Conservation (phyloP, 2,797 vertebrate genomes). For the Pelodytes ibericus region DNA sequence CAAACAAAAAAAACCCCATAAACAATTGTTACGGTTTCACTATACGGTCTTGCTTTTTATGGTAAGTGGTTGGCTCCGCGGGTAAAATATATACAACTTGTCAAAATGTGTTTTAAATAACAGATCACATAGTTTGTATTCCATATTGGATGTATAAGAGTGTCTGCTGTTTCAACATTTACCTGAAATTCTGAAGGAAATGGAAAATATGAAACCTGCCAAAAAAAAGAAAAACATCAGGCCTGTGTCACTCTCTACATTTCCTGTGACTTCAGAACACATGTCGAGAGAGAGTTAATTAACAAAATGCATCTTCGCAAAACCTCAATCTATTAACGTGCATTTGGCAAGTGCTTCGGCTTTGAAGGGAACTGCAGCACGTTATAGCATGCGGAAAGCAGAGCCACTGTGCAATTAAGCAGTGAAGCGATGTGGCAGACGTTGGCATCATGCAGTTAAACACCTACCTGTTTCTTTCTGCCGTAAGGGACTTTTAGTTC, state of each 20-base stretch:
- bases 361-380: neutral
- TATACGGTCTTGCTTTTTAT: too few species aligned
- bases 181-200: slow-evolving; percentile 59
- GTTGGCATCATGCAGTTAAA: slow-evolving; percentile 43
- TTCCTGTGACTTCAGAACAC: slow-evolving; percentile 56
- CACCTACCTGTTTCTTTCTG: slow-evolving; percentile 74
- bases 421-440: slow-evolving; percentile 17
- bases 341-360: slow-evolving; percentile 1
- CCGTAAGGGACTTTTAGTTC: slow-evolving; percentile 71
- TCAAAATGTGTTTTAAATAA: neutral
- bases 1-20: too few species aligned
- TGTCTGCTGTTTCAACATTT: slow-evolving; percentile 1
- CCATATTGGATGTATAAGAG: neutral
- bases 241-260: slow-evolving; percentile 50
- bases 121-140: neutral
- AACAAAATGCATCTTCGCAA: slow-evolving; percentile 40
- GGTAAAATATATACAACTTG: too few species aligned
- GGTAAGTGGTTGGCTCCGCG: too few species aligned
- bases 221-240: slow-evolving; percentile 54
- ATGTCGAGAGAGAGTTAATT: slow-evolving; percentile 45
- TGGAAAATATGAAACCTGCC: slow-evolving; percentile 58
- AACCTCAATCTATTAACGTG: slow-evolving; percentile 25
- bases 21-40: too few species aligned
- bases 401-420: slow-evolving; percentile 1
- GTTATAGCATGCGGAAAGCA: neutral